Evolutionary conservation across 2,888 invertebrate species (phyloP).

Genomic region (Sturmia bella): DNA sequence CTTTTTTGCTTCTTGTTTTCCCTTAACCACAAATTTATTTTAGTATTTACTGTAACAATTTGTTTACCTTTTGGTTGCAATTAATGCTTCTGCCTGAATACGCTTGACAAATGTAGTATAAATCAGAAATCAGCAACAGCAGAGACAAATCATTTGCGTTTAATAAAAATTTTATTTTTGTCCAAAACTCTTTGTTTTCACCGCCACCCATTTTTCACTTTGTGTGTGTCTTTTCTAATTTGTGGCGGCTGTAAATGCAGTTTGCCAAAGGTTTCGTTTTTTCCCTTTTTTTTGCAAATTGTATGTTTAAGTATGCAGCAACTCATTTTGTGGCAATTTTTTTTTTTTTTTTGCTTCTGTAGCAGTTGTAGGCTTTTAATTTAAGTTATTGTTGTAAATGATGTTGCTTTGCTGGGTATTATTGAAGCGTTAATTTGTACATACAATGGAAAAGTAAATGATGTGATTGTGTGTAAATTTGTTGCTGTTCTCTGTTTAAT

Average conservation of each 20-base stretch:
- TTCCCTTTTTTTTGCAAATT: not conserved
- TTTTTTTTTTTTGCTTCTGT: conserved; percentile 8
- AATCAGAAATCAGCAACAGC: conserved; percentile 15
- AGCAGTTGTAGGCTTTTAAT: conserved; percentile 49
- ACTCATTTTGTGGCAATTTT: not conserved
- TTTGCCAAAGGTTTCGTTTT: conserved; percentile 8
- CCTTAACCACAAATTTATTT: not conserved
- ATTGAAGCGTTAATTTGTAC: conserved; percentile 57
- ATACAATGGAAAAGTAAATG: conserved; percentile 1
- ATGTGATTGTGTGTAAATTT: conserved; percentile 2
- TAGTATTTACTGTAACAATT: conserved; percentile 45
- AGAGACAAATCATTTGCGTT: conserved; percentile 10
- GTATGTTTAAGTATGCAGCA: not conserved
- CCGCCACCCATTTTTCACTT: conserved; percentile 45
- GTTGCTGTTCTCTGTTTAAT: conserved; percentile 7
- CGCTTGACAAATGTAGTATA: conserved; percentile 19
- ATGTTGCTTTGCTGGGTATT: conserved; percentile 20
- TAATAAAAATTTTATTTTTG: not conserved
- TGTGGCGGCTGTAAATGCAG: conserved; percentile 53
- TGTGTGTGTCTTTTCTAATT: conserved; percentile 56
- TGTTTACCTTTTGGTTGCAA: conserved; percentile 50
- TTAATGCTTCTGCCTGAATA: conserved; percentile 53
- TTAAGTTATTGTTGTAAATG: conserved; percentile 46
- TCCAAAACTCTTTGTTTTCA: not conserved
- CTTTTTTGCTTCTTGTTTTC: not conserved